Base-by-base conservation (phyloP, 2,888 invertebrate genomes). In the Sinodicranocentrus sp. region DNA sequence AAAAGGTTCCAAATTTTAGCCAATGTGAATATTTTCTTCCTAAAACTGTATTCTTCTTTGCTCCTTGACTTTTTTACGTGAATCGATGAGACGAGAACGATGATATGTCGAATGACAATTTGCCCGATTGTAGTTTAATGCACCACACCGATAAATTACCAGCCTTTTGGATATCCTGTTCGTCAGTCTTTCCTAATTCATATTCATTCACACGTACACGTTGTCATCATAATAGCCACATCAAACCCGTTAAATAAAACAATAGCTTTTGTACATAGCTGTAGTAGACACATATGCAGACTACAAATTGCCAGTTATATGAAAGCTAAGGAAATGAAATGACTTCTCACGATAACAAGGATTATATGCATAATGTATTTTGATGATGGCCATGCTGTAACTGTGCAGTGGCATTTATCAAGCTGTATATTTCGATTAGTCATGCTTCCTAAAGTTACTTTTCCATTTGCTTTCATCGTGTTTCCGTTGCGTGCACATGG, bases 401-500 rank as follows among this genome's bases (percentile, higher is more conserved):
- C 52, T 68, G 44, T 68, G 25, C 23, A 48, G 48, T 68, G 25
- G 39, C 65, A 65, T 65, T 76, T 52, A 25, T 33, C 52, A 63
- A 48, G 65, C 33, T 6, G 33, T 68, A 28, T 57, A 67, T 43
- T 57, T 15, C 33, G 39, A 78, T 78, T 78, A 78, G 72, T n/a
- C 21, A 21, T 44, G 44, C 26, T 43, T 61, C 44, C 61, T 44
- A 61, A 61, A 33, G n/a, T 63, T 28, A 26, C 25, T 59, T 13
- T 21, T 59, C 25, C 63, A 63, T 63, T 48, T 25, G 28, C 44
- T 26, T 26, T 19, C 63, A 61, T 17, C 71, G 15, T 2, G 28
- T 72, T 57, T 48, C 48, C 44, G 63, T 80, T 73, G 80, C 80
- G 80, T 80, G 80, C 73, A 39, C 21, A 57, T 72, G 54, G 72